Conservation (phyloP, 2,113 vertebrate genomes). For the Ptilonorhynchus violaceus region DNA sequence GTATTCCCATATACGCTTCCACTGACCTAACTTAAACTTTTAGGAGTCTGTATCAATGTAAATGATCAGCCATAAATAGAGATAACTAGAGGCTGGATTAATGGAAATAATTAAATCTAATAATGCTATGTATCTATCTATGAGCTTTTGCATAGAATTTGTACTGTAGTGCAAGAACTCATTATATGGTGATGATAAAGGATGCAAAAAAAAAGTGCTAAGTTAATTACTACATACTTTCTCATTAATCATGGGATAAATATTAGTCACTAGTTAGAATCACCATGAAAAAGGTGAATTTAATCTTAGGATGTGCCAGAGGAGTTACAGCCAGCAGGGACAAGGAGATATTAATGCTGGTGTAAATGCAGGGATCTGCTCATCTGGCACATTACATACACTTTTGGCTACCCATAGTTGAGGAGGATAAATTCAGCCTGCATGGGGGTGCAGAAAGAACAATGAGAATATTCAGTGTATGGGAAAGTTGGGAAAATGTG, state of each 20-base stretch:
- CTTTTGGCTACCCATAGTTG: not conserved
- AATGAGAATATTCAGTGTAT: not conserved
- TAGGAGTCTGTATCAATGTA: not conserved
- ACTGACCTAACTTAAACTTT: not conserved
- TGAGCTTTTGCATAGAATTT: not conserved
- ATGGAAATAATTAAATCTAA: not conserved
- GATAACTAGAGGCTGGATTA: not conserved
- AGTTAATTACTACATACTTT: not conserved
- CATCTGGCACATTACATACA: not conserved
- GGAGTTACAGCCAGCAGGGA: not conserved
- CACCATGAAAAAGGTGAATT: not conserved
- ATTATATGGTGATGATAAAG: not conserved
- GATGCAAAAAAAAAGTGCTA: not conserved
- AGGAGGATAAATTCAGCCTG: not conserved
- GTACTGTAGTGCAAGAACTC: not conserved
- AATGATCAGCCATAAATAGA: not conserved
- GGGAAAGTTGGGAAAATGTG: not conserved
- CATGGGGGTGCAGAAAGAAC: not conserved
- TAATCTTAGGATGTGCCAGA: not conserved
- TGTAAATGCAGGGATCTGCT: not conserved
- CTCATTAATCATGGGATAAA: not conserved
- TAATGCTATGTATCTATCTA: not conserved
- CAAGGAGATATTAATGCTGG: fast-evolving
- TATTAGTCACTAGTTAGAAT: not conserved
- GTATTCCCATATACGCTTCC: not conserved